Evolutionary conservation across 2,113 vertebrate genomes (phyloP).

Genomic region (Potamarius usumacintae): DNA sequence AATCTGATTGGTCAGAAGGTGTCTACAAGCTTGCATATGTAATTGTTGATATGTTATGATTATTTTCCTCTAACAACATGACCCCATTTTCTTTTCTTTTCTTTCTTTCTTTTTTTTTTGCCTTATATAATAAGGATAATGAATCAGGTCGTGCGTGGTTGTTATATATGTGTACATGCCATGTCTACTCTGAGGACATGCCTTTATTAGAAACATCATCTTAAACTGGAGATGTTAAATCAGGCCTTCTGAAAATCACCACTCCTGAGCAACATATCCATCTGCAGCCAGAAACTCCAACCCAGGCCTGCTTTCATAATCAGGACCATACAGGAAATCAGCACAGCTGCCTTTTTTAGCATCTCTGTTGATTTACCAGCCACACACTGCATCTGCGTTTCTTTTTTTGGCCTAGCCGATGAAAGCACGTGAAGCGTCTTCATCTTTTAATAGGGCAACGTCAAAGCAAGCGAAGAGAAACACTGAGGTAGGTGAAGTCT

Average conservation of each 20-base stretch:
- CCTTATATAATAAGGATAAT: neutral
- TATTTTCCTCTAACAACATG: neutral
- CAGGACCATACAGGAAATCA: constrained; percentile 40
- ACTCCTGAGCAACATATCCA: constrained; percentile 8
- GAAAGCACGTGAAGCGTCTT: neutral
- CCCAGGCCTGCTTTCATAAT: constrained; percentile 50
- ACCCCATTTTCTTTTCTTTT: neutral
- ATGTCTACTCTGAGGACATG: too few species aligned
- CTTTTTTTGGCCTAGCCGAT: constrained; percentile 21
- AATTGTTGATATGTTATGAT: neutral
- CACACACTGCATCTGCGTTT: constrained; percentile 28
- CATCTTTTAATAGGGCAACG: neutral
- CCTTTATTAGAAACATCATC: neutral
- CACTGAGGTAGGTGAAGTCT: constrained; percentile 1
- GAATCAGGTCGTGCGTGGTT: neutral
- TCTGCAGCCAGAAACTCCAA: neutral
- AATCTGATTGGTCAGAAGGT: neutral
- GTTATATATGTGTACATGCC: neutral
- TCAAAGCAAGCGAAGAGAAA: neutral
- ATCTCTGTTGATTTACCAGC: constrained; percentile 34
- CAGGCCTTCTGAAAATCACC: neutral
- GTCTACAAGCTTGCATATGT: neutral
- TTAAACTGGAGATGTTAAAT: constrained; percentile 9
- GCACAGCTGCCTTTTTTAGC: constrained; percentile 17
- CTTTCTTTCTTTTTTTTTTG: neutral